A percentile compares a stretch with the other conserved stretches of the same genome.
These are phyloP conservation scores for Corythaixoides concolor DNA, from an alignment of 2,113 vertebrate species.

Conservation along the genomic window DNA sequence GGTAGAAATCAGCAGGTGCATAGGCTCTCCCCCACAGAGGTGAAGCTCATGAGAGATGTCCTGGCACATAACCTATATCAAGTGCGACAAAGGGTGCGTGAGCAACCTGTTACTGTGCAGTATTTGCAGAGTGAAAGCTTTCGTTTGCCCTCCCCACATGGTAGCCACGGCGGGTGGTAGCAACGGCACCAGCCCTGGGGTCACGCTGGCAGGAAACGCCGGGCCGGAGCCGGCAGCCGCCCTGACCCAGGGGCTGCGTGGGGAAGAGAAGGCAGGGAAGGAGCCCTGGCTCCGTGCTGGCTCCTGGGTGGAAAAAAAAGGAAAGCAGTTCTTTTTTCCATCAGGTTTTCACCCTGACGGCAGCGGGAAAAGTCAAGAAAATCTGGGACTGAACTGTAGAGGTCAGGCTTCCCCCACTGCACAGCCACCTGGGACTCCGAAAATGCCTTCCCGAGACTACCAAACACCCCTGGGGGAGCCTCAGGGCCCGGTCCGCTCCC, in stretches of 20 bases:
- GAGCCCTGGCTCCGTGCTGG: accelerated
- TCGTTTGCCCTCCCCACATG: background rate
- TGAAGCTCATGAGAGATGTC: conserved; percentile 85
- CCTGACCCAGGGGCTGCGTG: accelerated
- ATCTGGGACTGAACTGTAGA: conserved; percentile 37
- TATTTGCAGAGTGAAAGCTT: background rate
- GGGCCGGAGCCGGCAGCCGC: background rate
- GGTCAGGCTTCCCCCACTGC: conserved; percentile 61
- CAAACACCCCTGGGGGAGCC: accelerated
- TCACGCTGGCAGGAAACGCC: background rate
- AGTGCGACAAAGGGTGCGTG: conserved; percentile 87
- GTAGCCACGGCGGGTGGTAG: accelerated
- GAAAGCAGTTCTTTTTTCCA: background rate
- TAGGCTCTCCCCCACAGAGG: conserved; percentile 77
- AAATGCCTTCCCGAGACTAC: accelerated
- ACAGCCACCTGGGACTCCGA: no score
- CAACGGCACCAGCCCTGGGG: background rate
- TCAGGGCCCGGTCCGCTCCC: background rate
- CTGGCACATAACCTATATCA: conserved; percentile 90
- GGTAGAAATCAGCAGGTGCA: conserved; percentile 58
- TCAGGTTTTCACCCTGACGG: background rate
- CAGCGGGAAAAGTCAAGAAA: background rate
- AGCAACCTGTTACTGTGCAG: accelerated
- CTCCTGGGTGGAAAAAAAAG: background rate
- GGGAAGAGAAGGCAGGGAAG: background rate